Evolutionary conservation across 2,888 invertebrate species (phyloP).

Genomic region (Ectemnius continuus): DNA sequence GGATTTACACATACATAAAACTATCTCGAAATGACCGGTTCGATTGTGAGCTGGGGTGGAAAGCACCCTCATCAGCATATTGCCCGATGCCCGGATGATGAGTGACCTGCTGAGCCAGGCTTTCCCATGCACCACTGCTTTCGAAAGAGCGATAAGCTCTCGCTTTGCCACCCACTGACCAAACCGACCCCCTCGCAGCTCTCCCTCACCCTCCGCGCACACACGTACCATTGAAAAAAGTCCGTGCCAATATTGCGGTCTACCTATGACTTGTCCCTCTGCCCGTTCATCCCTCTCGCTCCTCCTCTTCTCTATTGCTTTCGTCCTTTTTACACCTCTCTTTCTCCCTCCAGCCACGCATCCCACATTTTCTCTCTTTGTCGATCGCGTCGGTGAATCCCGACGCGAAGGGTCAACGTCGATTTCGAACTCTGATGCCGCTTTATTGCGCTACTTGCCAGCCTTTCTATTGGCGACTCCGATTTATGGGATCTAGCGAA

Average conservation of each 20-base stretch:
- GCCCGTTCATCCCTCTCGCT: neutral
- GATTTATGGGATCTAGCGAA: too few species aligned
- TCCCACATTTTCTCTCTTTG: neutral
- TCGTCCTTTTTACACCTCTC: neutral
- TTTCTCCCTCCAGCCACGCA: neutral
- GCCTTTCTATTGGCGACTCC: too few species aligned
- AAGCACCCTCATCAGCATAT: constrained; percentile 3
- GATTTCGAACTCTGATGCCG: too few species aligned
- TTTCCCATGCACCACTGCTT: constrained; percentile 13
- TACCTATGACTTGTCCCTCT: constrained; percentile 13
- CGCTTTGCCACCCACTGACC: neutral
- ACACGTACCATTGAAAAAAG: constrained; percentile 12
- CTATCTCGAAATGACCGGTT: too few species aligned
- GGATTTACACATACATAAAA: too few species aligned
- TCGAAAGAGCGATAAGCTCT: constrained; percentile 25
- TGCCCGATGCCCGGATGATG: constrained; percentile 1
- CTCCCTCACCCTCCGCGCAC: too few species aligned
- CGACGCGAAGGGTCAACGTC: neutral
- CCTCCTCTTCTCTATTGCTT: neutral
- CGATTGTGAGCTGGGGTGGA: too few species aligned
- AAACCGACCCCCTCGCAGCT: too few species aligned
- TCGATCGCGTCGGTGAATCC: neutral
- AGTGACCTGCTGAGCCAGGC: neutral
- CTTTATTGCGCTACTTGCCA: too few species aligned
- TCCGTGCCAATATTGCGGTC: constrained; percentile 24